phyloP scores from a whole-genome alignment of 2,888 invertebrate species.

The Stenolophus ochropezus region DNA sequence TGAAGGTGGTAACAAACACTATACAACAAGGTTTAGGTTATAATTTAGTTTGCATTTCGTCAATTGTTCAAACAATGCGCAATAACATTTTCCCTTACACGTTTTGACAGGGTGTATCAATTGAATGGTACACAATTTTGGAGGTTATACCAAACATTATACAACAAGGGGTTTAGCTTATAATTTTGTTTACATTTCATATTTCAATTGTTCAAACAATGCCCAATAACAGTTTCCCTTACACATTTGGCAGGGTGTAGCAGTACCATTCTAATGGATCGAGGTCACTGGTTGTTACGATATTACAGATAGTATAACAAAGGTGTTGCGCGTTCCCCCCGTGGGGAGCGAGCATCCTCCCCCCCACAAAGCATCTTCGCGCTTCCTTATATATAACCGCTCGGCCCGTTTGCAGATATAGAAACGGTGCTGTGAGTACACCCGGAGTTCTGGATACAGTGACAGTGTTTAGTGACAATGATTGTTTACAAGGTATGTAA shows the following conservation, averaged over 20 bases:
- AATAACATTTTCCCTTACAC: constrained; percentile 27
- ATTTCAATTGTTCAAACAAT: constrained; percentile 10
- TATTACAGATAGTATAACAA: constrained; percentile 57
- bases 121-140: no score
- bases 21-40: no score
- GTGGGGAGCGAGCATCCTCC: constrained; percentile 6
- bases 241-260: neutral
- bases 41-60: no score
- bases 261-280: constrained; percentile 43
- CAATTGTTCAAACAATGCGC: constrained; percentile 12
- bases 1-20: no score
- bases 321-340: constrained; percentile 44
- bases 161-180: no score
- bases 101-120: no score
- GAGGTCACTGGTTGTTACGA: constrained; percentile 56
- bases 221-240: constrained; percentile 20
- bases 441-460: constrained; percentile 29
- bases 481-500: constrained; percentile 52
- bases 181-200: no score
- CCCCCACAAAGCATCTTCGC: constrained; percentile 11
- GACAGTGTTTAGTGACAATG: constrained; percentile 44
- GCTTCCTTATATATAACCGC: constrained; percentile 49
- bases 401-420: constrained; percentile 19
- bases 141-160: no score
- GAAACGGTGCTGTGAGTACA: constrained; percentile 24